phyloP scores from a whole-genome alignment of 2,113 vertebrate genomes.

The Oostethus manadensis region DNA sequence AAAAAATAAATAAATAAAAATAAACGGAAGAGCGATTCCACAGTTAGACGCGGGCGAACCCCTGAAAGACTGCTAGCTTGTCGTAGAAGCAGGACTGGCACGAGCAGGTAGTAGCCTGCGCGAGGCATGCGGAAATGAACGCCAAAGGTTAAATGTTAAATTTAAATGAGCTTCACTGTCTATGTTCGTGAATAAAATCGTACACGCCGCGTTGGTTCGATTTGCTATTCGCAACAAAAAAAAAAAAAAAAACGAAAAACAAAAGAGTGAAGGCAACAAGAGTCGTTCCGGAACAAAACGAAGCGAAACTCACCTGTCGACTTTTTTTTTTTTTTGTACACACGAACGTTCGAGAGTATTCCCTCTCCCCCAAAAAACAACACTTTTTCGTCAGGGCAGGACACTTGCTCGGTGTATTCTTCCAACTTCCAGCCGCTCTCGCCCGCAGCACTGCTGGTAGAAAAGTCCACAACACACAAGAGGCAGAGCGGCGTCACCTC shows the following conservation, averaged over 20 bases:
- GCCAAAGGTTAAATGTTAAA: conserved; percentile 2
- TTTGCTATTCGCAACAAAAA: not conserved
- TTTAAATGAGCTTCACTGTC: not conserved
- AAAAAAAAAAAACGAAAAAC: not conserved
- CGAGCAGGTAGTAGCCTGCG: conserved; percentile 7
- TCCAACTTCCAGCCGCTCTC: conserved; percentile 11
- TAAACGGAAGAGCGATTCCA: too few species aligned
- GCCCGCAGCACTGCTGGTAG: conserved; percentile 7
- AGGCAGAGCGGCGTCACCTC: conserved; percentile 56
- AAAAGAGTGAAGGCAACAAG: not conserved
- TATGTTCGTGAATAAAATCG: not conserved
- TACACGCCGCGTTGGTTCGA: not conserved
- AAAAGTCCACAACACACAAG: conserved; percentile 28
- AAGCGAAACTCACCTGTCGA: conserved; percentile 40
- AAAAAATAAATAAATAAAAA: too few species aligned
- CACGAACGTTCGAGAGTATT: not conserved
- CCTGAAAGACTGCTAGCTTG: not conserved
- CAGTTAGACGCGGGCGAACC: not conserved
- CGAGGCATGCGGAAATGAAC: conserved; percentile 58
- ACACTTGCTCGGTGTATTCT: conserved; percentile 5
- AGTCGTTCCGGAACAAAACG: not conserved
- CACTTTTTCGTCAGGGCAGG: conserved; percentile 3
- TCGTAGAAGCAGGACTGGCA: too few species aligned
- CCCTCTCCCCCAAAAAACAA: conserved; percentile 6
- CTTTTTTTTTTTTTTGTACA: conserved; percentile 14